phyloP scores from a whole-genome alignment of 2,113 vertebrate genomes.

The Enhydra lutris region DNA sequence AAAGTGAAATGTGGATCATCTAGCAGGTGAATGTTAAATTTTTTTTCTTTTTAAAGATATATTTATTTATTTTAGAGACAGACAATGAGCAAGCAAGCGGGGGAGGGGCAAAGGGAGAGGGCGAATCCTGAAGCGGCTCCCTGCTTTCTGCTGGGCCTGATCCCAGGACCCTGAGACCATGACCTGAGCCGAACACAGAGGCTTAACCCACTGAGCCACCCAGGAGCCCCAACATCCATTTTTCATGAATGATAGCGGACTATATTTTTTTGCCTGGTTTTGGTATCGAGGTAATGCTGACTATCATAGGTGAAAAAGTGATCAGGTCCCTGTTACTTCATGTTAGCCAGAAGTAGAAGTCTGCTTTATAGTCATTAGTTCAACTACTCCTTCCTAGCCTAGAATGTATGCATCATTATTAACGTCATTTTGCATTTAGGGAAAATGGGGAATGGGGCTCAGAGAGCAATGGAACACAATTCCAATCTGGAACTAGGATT shows the following conservation, averaged over 20 bases:
- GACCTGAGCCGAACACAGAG: no score
- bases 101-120: neutral
- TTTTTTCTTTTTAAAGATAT: neutral
- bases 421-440: neutral
- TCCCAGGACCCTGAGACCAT: neutral
- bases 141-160: neutral
- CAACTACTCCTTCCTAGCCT: neutral
- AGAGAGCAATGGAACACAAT: neutral
- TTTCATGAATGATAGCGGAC: neutral
- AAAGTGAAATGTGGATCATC: neutral
- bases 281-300: neutral
- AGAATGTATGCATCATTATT: neutral
- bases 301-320: neutral
- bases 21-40: neutral
- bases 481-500: neutral
- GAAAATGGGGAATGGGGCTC: neutral
- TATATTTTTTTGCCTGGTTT: slow-evolving; percentile 10
- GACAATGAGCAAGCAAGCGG: neutral
- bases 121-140: neutral
- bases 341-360: neutral
- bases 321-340: neutral
- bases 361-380: neutral
- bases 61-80: neutral
- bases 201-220: no score
- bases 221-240: no score